A percentile compares a stretch with the other conserved stretches of the same genome.
Conservation (phyloP, 2,797 vertebrate genomes). For the Paratrypauchen microcephalus region DNA sequence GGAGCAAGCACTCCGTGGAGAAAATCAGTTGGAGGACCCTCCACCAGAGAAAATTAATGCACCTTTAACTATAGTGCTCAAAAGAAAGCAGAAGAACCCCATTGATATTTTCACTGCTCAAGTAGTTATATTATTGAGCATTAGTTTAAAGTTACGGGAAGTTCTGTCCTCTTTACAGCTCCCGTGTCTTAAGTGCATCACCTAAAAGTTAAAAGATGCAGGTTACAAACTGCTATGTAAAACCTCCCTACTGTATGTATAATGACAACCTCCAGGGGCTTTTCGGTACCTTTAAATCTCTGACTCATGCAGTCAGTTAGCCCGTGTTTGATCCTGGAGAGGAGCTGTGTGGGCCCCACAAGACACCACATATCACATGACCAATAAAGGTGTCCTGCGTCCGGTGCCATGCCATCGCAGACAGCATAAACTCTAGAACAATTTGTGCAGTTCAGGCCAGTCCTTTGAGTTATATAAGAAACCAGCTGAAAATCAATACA, state of each 20-base stretch:
- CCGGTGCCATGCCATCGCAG: slow-evolving; percentile 63
- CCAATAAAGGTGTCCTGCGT: slow-evolving; percentile 67
- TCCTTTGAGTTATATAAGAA: slow-evolving; percentile 1
- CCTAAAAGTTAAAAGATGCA: slow-evolving; percentile 45
- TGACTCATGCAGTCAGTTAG: slow-evolving; percentile 54
- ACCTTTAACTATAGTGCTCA: background rate
- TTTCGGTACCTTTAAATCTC: slow-evolving; percentile 59
- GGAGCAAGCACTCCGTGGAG: background rate
- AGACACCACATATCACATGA: slow-evolving; percentile 68
- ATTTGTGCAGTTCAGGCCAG: slow-evolving; percentile 30
- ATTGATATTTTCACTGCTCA: background rate
- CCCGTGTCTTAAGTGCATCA: slow-evolving; percentile 42
- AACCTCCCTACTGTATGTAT: slow-evolving; percentile 41
- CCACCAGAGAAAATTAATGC: background rate
- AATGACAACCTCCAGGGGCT: slow-evolving; percentile 37
- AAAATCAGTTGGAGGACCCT: background rate
- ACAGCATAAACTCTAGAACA: slow-evolving; percentile 50
- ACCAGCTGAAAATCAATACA: background rate
- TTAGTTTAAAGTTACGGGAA: slow-evolving; percentile 43
- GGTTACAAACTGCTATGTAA: slow-evolving; percentile 45
- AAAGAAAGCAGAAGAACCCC: background rate
- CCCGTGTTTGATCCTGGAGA: slow-evolving; percentile 69
- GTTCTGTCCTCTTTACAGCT: slow-evolving; percentile 47
- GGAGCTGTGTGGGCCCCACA: slow-evolving; percentile 56
- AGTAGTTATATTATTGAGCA: background rate